Evolutionary conservation across 2,888 invertebrate species (phyloP), one percentile per base, ranked within the genome.

Genomic region (Lasioglossum oenotherae): DNA sequence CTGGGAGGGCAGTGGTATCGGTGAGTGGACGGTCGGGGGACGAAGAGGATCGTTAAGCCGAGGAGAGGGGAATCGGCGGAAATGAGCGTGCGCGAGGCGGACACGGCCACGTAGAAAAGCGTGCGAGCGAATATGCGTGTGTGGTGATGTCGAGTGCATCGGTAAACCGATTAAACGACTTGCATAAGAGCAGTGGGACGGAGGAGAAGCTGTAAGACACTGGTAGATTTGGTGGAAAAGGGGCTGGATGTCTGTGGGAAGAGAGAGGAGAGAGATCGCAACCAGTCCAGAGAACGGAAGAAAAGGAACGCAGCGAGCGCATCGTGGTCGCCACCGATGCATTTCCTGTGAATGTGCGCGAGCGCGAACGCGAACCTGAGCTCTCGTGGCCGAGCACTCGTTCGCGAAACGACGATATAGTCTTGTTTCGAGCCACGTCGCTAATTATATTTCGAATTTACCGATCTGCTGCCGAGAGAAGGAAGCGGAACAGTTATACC

Each of bases 91-190:
- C 76, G 69, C 81, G 53, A 75, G 60, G 67, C 60, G 72, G 44
- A 38, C 46, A 46, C 69, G 19, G 44, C 57, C 71, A 23, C 38
- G 35, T 38, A 23, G 69, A 35, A 38, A 19, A 19, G 69, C 69
- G 80, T 80, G 64, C 60, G 75, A 76, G 80, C 60, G 44, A 72
- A 64, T 67, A 67, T 57, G 71, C 78, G 81, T 71, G 82, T 57
- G 75, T 0, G n/a, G 38, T 41, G 77, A 84, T 6, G 75, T 77
- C 79, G 75, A 82, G 76, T 74, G 86, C 85, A 85, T 91, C 87
- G 87, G 86, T 89, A 91, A 91, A 91, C 82, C 87, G 89, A 91
- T 90, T 89, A 91, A 90, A 89, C 85, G 87, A 87, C 88, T 92
- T 92, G 89, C 89, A 81, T 91, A 91, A 53, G 53, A 92, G 87